Base-by-base conservation (phyloP, 2,888 invertebrate species). In the Eupeodes luniger region DNA sequence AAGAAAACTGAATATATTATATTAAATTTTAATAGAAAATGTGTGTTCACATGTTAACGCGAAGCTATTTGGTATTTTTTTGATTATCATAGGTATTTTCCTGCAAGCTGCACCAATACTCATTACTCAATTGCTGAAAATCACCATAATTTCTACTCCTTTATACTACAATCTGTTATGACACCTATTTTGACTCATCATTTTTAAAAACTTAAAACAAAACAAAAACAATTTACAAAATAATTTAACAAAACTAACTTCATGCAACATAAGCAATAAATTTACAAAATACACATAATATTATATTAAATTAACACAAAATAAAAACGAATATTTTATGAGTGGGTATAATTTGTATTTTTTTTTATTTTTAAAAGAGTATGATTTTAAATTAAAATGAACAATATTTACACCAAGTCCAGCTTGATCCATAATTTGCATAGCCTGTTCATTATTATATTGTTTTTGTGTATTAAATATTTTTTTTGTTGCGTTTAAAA, bases 341-440 rank as follows among this genome's bases (percentile, higher is more conserved):
- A 70, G 40, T 70, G 44, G 4, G 7, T 36, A 14, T 47, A n/a
- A 40, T 69, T 53, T 9, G 51, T 53, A 16, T 34, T 16, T 53
- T 44, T 4, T 40, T 47, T 64, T 69, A 47, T 16, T 49, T 14
- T 27, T 27, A 62, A 19, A 64, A 87, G 51, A 57, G 16, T 14
- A 81, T 67, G 55, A 57, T 55, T 77, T 75, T 66, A 66, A 84
- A 77, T 67, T 61, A 81, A 78, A 67, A 76, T 62, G 57, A 91
- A 92, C 93, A 92, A 96, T 97, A 97, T 96, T 97, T 97, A 97
- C 97, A 96, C 96, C 96, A 95, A 96, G 95, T 95, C 97, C 97
- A 94, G 96, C 96, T 95, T 96, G 96, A 95, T 97, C 97, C 97
- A 97, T 97, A 94, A 97, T 96, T 96, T 97, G 97, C 97, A 97